Evolutionary conservation across 2,113 vertebrate genomes (phyloP).

Genomic region (Cavia porcellus): DNA sequence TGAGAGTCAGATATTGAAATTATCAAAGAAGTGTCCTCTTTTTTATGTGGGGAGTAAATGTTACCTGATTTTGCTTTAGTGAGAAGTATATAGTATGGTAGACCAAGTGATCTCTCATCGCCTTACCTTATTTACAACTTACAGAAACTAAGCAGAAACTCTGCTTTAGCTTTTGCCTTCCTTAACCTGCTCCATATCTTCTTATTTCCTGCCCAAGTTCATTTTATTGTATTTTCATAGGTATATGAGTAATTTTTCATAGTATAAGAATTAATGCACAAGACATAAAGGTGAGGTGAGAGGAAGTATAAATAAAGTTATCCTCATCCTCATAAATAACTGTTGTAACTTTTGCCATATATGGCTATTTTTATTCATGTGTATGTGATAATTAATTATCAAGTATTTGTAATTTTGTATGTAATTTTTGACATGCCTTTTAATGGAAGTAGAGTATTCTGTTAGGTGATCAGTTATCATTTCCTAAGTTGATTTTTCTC

Average conservation of each 20-base stretch:
- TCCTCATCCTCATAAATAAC: background rate
- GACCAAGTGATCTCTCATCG: background rate
- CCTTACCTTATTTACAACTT: background rate
- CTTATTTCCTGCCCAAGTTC: background rate
- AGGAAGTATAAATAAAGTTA: background rate
- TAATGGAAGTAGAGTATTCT: background rate
- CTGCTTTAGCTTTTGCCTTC: background rate
- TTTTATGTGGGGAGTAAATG: background rate
- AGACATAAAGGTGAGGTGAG: background rate
- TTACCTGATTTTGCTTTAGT: conserved; percentile 6
- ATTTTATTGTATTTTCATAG: conserved; percentile 10
- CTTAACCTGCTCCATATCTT: background rate
- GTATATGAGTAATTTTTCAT: background rate
- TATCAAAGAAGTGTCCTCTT: background rate
- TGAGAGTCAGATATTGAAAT: background rate
- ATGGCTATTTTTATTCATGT: background rate
- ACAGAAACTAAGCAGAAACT: background rate
- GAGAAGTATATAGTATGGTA: background rate
- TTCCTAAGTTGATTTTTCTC: background rate
- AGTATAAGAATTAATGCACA: background rate
- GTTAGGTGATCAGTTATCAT: background rate
- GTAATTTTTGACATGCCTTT: conserved; percentile 13
- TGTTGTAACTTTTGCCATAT: background rate
- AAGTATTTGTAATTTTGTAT: background rate
- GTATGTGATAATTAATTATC: background rate